phyloP scores from a whole-genome alignment of 2,113 vertebrate genomes.

The Thermophis baileyi region DNA sequence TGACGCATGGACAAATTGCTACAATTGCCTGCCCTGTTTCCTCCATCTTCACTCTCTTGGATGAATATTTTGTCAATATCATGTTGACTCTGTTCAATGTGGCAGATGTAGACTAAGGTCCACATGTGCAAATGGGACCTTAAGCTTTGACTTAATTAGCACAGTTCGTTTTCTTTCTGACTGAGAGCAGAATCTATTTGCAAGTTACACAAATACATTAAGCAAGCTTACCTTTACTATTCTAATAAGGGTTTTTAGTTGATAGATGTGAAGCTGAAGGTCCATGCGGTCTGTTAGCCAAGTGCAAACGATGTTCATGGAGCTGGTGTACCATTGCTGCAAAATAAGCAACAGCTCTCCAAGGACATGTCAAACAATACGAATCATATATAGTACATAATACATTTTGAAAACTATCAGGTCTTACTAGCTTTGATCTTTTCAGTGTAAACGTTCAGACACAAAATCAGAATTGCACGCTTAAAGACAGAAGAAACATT shows the following conservation, averaged over 20 bases:
- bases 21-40: not conserved
- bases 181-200: not conserved
- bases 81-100: not conserved
- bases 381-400: not conserved
- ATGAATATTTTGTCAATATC: not conserved
- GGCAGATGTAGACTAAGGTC: not conserved
- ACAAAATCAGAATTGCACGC: rapidly evolving
- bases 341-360: conserved; percentile 94
- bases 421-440: not conserved
- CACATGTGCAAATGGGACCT: not conserved
- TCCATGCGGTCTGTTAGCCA: conserved; percentile 99
- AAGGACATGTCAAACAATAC: conserved; percentile 65
- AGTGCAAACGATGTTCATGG: conserved; percentile 96
- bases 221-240: conserved; percentile 88
- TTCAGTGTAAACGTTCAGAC: not conserved
- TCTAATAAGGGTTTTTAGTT: conserved; percentile 99
- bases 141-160: not conserved
- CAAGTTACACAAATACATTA: not conserved
- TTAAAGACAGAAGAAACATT: not conserved
- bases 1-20: not conserved
- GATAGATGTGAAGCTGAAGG: conserved; percentile 98
- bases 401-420: not conserved
- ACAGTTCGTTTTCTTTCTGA: not conserved
- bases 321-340: conserved; percentile 99
- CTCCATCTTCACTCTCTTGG: not conserved